Evolutionary conservation across 2,888 invertebrate species (phyloP), one percentile per base, ranked within the genome.

Genomic region (Lepas anatifera): DNA sequence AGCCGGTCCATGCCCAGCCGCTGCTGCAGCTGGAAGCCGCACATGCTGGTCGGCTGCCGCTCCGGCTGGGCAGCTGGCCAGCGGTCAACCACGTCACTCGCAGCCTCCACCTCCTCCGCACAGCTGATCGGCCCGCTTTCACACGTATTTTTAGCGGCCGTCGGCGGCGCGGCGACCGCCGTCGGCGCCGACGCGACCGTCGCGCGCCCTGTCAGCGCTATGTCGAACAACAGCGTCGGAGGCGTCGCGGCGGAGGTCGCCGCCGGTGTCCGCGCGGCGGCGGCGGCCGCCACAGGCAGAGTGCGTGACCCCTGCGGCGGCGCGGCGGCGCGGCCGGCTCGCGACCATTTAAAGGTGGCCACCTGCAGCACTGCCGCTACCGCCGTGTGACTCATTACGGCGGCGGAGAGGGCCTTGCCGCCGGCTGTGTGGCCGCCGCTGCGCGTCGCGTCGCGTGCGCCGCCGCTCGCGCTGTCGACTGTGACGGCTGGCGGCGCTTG

Each of bases 171-270:
- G 32, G 16, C 32, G 58, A 10, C 32, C 2, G 58, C 32, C 58
- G 58, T 16, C 58, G 32, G 32, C 32, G 25, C 22, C 25, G 58
- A 25, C 58, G 58, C 29, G 29, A 13, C 18, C 58, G 58, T 18
- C 58, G 32, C 32, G 58, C 58, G 32, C 16, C 25, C 58, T 58
- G 58, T 58, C 58, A 58, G 58, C 58, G 58, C 58, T 32, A 58
- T 58, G 58, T 58, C 58, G 58, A 58, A 58, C 58, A 18, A 2
- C 13, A 25, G 6, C 58, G 58, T n/a, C 32, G 58, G 27, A 29
- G 58, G 16, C 25, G 58, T 8, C 8, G 58, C 32, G 32, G 32
- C 32, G 10, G 32, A 29, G 58, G 58, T 29, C 32, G 58, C 10
- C 58, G 58, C 1, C 32, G 58, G 29, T 16, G 58, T 32, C 32